Conservation (phyloP, 2,113 vertebrate genomes). For the Perccottus glenii region DNA sequence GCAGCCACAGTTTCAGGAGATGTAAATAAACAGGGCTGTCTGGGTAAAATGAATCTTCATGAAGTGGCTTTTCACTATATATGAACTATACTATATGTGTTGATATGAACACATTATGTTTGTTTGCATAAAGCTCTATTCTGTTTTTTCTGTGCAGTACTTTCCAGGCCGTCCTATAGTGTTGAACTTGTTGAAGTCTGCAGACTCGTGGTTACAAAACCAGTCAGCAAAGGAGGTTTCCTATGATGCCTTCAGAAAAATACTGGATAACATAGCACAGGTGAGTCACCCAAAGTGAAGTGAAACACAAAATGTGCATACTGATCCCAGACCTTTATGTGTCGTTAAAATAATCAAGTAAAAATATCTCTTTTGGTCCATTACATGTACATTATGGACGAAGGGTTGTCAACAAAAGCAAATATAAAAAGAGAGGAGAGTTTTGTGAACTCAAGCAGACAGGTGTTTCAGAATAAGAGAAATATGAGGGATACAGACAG, state of each 20-base stretch:
- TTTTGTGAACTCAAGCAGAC: slow-evolving; percentile 2
- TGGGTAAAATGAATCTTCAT: slow-evolving; percentile 55
- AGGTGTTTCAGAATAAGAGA: slow-evolving; percentile 3
- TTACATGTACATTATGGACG: background rate
- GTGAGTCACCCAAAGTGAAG: slow-evolving; percentile 63
- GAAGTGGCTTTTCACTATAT: slow-evolving; percentile 33
- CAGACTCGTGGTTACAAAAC: slow-evolving; percentile 79
- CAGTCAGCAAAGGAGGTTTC: slow-evolving; percentile 74
- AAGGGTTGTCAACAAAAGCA: slow-evolving; percentile 16
- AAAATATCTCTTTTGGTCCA: background rate
- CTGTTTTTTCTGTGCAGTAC: slow-evolving; percentile 74
- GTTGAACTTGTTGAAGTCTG: slow-evolving; percentile 79
- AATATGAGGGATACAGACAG: slow-evolving; percentile 7
- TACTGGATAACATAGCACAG: slow-evolving; percentile 79
- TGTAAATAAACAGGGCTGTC: slow-evolving; percentile 38
- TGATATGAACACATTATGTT: background rate
- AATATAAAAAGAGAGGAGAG: background rate
- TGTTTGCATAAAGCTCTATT: background rate
- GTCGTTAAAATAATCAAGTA: background rate
- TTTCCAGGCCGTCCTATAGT: slow-evolving; percentile 86
- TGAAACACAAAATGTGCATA: background rate
- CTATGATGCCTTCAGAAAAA: slow-evolving; percentile 74
- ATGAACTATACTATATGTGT: too few relatives aligned
- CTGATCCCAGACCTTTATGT: background rate
- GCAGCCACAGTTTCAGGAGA: slow-evolving; percentile 23